Evolutionary conservation across 2,113 vertebrate genomes (phyloP).

Genomic region (Chinchilla lanigera): DNA sequence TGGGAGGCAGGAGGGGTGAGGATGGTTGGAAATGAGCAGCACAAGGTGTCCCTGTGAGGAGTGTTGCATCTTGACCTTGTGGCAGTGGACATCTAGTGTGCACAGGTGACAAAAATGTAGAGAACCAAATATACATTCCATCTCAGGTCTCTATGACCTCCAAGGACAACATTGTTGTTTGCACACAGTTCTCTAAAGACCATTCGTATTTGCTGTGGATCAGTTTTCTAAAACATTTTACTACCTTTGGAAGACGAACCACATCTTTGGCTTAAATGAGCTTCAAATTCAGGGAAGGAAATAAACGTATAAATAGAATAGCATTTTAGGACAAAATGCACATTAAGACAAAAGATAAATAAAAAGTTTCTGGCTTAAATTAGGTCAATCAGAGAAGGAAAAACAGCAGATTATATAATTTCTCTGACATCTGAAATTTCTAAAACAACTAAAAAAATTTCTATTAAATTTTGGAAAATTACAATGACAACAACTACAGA

Average conservation of each 20-base stretch:
- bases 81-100: not conserved
- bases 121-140: not conserved
- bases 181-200: not conserved
- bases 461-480: slow-evolving; percentile 74
- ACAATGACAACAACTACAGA: slow-evolving; percentile 72
- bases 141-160: not conserved
- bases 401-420: slow-evolving; percentile 31
- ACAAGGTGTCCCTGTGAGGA: rapidly evolving
- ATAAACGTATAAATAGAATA: slow-evolving; percentile 13
- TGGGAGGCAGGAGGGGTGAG: not conserved
- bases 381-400: slow-evolving; percentile 47
- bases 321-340: too few species aligned
- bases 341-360: slow-evolving; percentile 35
- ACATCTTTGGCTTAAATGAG: slow-evolving; percentile 53
- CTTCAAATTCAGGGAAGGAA: slow-evolving; percentile 23
- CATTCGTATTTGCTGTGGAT: not conserved
- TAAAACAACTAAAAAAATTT: slow-evolving; percentile 64
- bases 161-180: not conserved
- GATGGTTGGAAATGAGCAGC: not conserved
- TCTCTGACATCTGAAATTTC: slow-evolving; percentile 65
- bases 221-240: not conserved
- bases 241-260: slow-evolving; percentile 15
- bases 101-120: not conserved
- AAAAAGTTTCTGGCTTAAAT: slow-evolving; percentile 62
- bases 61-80: not conserved